Percentiles rank a stretch among this genome's conserved stretches.
These are phyloP conservation scores for Thaumetopoea pityocampa DNA, from an alignment of 1,140 invertebrate species.

Conservation along the genomic window DNA sequence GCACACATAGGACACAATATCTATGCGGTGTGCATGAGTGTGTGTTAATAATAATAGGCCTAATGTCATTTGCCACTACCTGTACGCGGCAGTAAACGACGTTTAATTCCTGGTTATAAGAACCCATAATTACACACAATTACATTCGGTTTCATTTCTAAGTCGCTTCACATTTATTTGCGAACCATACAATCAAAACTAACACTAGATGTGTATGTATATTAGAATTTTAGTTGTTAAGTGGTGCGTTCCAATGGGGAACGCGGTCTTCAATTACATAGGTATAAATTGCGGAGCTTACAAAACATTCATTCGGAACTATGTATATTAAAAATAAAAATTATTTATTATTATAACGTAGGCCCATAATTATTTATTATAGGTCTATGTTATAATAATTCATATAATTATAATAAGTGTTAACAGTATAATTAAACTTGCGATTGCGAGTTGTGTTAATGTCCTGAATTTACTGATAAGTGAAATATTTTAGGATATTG, in stretches of 20 bases:
- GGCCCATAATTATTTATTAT: constrained; percentile 56
- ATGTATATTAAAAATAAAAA: constrained; percentile 20
- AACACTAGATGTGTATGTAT: constrained; percentile 45
- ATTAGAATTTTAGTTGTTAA: constrained; percentile 60
- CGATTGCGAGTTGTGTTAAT: too few species aligned
- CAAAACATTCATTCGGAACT: constrained; percentile 15
- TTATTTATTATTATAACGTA: constrained; percentile 47
- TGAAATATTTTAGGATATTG: constrained; percentile 60
- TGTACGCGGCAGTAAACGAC: constrained; percentile 4
- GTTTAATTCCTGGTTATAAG: neutral
- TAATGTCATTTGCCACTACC: too few species aligned
- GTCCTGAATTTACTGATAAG: constrained; percentile 51
- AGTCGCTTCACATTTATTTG: constrained; percentile 16
- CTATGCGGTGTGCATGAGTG: too few species aligned
- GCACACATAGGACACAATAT: too few species aligned
- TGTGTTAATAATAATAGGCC: too few species aligned
- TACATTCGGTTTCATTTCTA: constrained; percentile 10
- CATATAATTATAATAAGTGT: constrained; percentile 53
- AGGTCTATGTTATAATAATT: constrained; percentile 52
- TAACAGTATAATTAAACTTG: constrained; percentile 25
- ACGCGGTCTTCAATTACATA: constrained; percentile 33
- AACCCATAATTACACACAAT: neutral
- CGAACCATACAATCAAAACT: constrained; percentile 13
- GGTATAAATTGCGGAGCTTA: constrained; percentile 33
- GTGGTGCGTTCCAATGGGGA: constrained; percentile 46